Evolutionary conservation across 2,113 vertebrate genomes (phyloP).

Genomic region (Pelusios castaneus): DNA sequence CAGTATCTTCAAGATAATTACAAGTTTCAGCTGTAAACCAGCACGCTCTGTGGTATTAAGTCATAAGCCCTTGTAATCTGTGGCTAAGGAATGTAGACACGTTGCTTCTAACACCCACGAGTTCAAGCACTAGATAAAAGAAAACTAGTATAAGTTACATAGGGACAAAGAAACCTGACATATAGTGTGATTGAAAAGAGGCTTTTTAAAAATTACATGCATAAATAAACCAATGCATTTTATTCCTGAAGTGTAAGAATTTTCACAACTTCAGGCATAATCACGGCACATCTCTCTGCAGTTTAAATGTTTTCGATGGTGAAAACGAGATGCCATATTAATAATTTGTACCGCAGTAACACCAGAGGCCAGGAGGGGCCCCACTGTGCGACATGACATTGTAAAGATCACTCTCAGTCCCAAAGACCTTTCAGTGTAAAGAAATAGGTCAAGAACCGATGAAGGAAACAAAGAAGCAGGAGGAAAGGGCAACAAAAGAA

Average conservation of each 20-base stretch:
- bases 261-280: conserved; percentile 11
- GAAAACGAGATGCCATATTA: neutral
- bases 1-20: neutral
- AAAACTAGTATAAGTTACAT: conserved; percentile 53
- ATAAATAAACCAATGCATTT: conserved; percentile 29
- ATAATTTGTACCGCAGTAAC: too few species aligned
- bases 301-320: neutral
- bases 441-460: conserved; percentile 24
- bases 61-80: neutral
- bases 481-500: too few species aligned
- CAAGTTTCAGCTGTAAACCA: neutral
- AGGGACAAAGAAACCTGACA: conserved; percentile 19
- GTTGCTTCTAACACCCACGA: conserved; percentile 62
- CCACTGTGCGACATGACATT: too few species aligned
- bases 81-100: conserved; percentile 66
- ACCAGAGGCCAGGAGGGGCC: too few species aligned
- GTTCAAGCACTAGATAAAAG: conserved; percentile 58
- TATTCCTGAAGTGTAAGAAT: conserved; percentile 28
- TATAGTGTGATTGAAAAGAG: neutral
- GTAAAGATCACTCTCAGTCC: neutral
- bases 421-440: conserved; percentile 33
- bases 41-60: neutral
- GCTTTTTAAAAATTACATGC: conserved; percentile 1
- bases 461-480: conserved; percentile 15
- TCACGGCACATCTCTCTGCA: neutral